Evolutionary conservation across 2,113 vertebrate species (phyloP), one percentile per base, ranked within the genome.

Genomic region (Lamprotornis superbus): DNA sequence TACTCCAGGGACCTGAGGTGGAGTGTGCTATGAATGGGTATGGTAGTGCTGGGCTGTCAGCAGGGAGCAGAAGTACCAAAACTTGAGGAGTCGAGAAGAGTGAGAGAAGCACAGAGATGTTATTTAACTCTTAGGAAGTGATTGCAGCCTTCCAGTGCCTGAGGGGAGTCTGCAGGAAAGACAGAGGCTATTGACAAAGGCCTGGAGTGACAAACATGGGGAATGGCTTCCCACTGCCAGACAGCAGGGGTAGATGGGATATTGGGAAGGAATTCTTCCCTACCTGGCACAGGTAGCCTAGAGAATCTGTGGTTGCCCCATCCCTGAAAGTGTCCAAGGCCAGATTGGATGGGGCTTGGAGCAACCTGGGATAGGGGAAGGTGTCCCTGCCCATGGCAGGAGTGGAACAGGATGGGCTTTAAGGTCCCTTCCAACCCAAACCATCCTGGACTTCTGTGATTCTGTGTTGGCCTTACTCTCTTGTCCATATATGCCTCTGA

Each of bases 401-500:
- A 3, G 25, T 76, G 21, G 9, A 68, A 18, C 20, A 5, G 14
- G 31, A 17, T 59, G 31, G 22, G 17, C 31, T 50, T 86, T 52
- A 42, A 52, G 11, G 10, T 64, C 6, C 11, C 27, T 30, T 12
- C 37, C 11, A 52, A 28, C 22, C 21, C 17, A 52, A 19, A 44
- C 33, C 21, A 31, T 75, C 8, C 11, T 82, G 60, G 39, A 57
- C 33, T 21, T 40, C 30, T 40, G 18, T 53, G 40, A 24, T 46
- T 67, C 53, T 60, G 9, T 68, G 20, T 53, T 89, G 10, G 3
- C 9, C 40, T 25, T 15, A 18, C 18, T 80, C 1, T 0, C 33
- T 35, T 63, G n/a, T 65, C 42, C 3, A 0, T 18, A 1, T 4
- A 6, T 21, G 2, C 15, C 18, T 67, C 33, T 47, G 70, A 8